Evolutionary conservation across 2,888 invertebrate species (phyloP).

Genomic region (Eupithecia inturbata): DNA sequence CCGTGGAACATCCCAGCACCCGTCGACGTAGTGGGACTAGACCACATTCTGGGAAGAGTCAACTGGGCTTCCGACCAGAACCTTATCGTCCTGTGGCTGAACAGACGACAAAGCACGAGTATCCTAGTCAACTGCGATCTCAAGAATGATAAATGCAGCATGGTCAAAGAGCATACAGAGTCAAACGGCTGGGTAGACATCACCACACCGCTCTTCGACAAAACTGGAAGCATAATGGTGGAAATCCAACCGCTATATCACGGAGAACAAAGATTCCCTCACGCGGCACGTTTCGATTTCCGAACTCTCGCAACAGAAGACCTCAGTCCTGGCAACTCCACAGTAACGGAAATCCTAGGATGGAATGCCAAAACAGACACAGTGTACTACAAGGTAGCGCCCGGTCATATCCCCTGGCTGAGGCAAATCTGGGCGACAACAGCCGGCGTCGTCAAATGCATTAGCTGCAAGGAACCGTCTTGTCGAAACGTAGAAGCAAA

Average conservation of each 20-base stretch:
- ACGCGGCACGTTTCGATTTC: constrained; percentile 69
- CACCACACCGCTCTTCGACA: constrained; percentile 80
- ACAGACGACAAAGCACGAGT: constrained; percentile 91
- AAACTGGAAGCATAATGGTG: constrained; percentile 73
- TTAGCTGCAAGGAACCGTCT: constrained; percentile 86
- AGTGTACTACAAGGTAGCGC: constrained; percentile 88
- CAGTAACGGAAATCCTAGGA: constrained; percentile 84
- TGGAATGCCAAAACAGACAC: constrained; percentile 85
- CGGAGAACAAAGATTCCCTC: constrained; percentile 75
- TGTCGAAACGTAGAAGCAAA: constrained; percentile 87
- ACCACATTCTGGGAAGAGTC: constrained; percentile 88
- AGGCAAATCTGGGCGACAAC: constrained; percentile 86
- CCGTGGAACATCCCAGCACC: constrained; percentile 81
- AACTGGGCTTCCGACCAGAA: constrained; percentile 88
- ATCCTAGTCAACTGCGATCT: constrained; percentile 85
- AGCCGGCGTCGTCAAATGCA: constrained; percentile 84
- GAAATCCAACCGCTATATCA: constrained; percentile 67
- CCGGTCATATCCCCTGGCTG: constrained; percentile 86
- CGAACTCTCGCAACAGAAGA: constrained; percentile 63
- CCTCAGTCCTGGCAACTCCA: constrained; percentile 84
- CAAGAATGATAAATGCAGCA: constrained; percentile 68
- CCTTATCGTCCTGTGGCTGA: constrained; percentile 91
- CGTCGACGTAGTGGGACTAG: constrained; percentile 80
- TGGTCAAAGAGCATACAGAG: constrained; percentile 77
- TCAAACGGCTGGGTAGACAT: constrained; percentile 89